Evolutionary conservation across 2,888 invertebrate species (phyloP).

Genomic region (Lottia gigantea): DNA sequence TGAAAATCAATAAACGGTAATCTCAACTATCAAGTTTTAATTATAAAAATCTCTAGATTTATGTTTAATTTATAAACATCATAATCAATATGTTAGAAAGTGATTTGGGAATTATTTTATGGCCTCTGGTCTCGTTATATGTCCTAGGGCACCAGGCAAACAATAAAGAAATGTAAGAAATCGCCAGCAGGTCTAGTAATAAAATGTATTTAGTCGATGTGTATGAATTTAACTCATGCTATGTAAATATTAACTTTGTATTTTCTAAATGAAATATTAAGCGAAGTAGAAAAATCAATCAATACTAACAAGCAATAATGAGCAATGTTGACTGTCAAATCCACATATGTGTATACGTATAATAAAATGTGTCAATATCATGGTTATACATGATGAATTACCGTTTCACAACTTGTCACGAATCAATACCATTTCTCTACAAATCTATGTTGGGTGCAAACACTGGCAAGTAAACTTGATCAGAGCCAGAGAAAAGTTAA

Average conservation of each 20-base stretch:
- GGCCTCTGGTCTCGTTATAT: too few species aligned
- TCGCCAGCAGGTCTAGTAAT: conserved; percentile 1
- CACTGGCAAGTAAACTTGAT: background rate
- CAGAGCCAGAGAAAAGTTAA: conserved; percentile 4
- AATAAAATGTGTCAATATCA: conserved; percentile 6
- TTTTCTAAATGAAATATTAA: conserved; percentile 5
- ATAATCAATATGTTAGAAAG: too few species aligned
- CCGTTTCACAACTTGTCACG: conserved; percentile 1
- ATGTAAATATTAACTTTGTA: conserved; percentile 8
- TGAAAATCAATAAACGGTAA: too few species aligned
- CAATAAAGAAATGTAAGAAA: conserved; percentile 2
- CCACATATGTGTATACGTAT: conserved; percentile 9
- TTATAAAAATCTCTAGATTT: too few species aligned
- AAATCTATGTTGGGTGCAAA: background rate
- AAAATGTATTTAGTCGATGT: background rate
- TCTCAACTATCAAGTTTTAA: too few species aligned
- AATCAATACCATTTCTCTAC: conserved; percentile 4
- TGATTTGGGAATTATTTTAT: too few species aligned
- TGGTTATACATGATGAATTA: conserved; percentile 11
- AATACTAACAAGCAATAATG: conserved; percentile 2
- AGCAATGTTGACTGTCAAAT: conserved; percentile 11
- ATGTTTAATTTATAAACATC: too few species aligned
- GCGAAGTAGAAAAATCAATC: background rate
- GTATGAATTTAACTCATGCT: background rate
- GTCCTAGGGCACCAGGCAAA: background rate